Conservation (phyloP, 1,140 invertebrate species). For the Acyrthosiphon pisum region DNA sequence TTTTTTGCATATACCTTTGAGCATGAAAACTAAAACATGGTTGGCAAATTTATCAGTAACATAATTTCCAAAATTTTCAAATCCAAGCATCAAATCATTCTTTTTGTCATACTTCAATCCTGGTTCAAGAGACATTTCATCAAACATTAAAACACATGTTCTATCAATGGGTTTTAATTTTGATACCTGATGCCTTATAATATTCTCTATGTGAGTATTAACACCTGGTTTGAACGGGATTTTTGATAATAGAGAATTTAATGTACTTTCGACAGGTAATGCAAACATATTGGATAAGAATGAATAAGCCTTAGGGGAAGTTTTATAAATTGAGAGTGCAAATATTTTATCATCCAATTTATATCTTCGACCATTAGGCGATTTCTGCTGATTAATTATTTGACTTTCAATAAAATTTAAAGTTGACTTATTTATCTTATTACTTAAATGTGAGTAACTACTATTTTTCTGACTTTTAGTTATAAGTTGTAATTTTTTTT, state of each 20-base stretch:
- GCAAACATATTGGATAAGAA: constrained; percentile 4
- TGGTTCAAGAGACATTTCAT: constrained; percentile 1
- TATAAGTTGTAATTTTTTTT: neutral
- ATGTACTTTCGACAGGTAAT: neutral
- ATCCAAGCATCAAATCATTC: neutral
- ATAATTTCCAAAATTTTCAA: neutral
- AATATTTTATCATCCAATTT: no score
- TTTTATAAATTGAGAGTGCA: constrained; percentile 13
- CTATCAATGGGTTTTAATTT: constrained; percentile 17
- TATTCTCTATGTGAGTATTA: neutral
- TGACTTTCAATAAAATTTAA: no score
- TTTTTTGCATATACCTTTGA: neutral
- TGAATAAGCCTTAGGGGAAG: neutral
- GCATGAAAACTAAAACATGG: neutral
- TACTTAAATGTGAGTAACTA: no score
- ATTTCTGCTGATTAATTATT: no score
- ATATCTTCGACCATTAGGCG: no score
- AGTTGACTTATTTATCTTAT: no score
- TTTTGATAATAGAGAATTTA: neutral
- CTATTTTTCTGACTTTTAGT: no score
- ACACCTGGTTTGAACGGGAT: neutral
- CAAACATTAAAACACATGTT: neutral
- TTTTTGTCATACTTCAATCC: neutral
- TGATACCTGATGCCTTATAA: neutral
- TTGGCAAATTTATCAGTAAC: neutral